Evolutionary conservation across 2,113 vertebrate genomes (phyloP), one percentile per base, ranked within the genome.

Genomic region (Sylvilagus bachmani): DNA sequence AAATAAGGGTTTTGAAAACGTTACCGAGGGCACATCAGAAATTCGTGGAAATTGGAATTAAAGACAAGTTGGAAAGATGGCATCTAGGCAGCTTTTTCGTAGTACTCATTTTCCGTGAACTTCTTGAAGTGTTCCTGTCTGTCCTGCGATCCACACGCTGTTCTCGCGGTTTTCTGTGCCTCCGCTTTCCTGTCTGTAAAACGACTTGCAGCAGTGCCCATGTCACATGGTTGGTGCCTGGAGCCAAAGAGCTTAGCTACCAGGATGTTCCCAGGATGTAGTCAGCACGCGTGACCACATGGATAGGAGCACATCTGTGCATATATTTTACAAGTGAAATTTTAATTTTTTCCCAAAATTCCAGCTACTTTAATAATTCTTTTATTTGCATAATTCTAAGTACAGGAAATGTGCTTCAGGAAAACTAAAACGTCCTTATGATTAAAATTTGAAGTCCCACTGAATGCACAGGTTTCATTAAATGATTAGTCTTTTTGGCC

Each of bases 391-490:
- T 2, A 71, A 14, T 93, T 85, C 11, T 36, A 27, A 24, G 19
- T n/a, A 71, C 14, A 61, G 10, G 49, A 93, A 82, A 95, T 71
- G 61, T 12, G 84, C 10, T 49, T 92, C 51, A 81, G 71, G 27
- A 74, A 69, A 49, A 86, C 62, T 61, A 36, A 55, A 55, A 31
- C 74, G 81, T 82, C 44, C n/a, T 78, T 82, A 70, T 31, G 38
- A 74, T 38, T 80, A 85, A 94, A 69, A 90, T 81, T 38, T 58
- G 66, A 93, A 94, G 73, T 53, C 55, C 38, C 29, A 70, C n/a
- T 49, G 51, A 93, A 97, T 53, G 62, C 49, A 49, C 29, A 79
- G 0, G 36, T 83, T 85, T 61, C 22, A 73, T 74, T 70, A 75
- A 58, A 81, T 90, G 21, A 38, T 24, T 6, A 21, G 8, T 84